phyloP scores from a whole-genome alignment of 2,113 vertebrate species.

The Cheirogaleus medius region DNA sequence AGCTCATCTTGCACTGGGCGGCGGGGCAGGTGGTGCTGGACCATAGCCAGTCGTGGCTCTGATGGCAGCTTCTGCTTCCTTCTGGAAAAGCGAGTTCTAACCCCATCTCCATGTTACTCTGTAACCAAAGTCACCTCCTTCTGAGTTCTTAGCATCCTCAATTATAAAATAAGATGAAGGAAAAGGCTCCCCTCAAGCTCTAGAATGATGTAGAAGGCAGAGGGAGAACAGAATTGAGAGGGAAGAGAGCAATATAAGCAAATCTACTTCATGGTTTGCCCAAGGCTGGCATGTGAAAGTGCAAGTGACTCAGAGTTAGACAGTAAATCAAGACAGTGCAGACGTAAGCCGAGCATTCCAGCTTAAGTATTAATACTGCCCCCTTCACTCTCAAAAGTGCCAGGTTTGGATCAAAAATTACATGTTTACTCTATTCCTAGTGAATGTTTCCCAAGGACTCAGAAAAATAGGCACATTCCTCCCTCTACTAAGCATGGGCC shows the following conservation, averaged over 20 bases:
- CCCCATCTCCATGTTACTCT: rapidly evolving
- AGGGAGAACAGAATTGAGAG: not conserved
- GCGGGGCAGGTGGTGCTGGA: rapidly evolving
- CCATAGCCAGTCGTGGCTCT: rapidly evolving
- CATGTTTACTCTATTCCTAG: not conserved
- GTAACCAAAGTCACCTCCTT: not conserved
- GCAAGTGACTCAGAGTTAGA: not conserved
- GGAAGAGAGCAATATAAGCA: not conserved
- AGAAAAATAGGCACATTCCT: not conserved
- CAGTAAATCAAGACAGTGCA: not conserved
- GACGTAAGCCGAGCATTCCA: not conserved
- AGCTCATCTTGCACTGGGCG: rapidly evolving
- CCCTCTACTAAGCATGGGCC: not conserved
- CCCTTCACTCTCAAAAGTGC: not conserved
- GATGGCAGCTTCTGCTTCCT: not conserved
- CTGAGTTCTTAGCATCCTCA: not conserved
- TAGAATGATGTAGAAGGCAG: not conserved
- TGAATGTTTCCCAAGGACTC: not conserved
- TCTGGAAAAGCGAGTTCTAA: not conserved
- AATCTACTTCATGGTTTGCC: not conserved
- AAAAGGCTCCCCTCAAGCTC: not conserved
- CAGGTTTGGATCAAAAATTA: not conserved
- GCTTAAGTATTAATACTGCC: not conserved
- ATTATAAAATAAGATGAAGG: not conserved
- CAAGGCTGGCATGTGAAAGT: not conserved